Evolutionary conservation across 2,888 invertebrate genomes (phyloP).

Genomic region (Caenorhabditis macrosperma): DNA sequence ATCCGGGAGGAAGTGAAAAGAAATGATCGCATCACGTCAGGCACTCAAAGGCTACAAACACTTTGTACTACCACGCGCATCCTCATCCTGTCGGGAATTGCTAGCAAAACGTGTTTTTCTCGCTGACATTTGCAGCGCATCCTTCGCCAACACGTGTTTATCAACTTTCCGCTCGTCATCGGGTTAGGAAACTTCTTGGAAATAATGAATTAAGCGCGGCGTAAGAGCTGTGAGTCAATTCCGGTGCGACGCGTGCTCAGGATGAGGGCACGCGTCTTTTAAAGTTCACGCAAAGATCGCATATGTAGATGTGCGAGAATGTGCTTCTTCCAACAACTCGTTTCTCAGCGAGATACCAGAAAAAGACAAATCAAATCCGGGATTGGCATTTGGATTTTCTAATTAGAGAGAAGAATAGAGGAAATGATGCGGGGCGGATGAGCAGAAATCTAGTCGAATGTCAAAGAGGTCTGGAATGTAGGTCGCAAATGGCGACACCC

Average conservation of each 20-base stretch:
- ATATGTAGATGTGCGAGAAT: neutral
- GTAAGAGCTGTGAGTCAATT: conserved; percentile 28
- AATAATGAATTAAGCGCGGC: conserved; percentile 3
- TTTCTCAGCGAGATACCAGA: too few relatives aligned
- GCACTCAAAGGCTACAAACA: conserved; percentile 3
- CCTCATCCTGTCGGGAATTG: conserved; percentile 10
- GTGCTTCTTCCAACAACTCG: too few relatives aligned
- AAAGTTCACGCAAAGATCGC: conserved; percentile 52
- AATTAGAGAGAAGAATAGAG: conserved; percentile 11
- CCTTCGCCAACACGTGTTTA: conserved; percentile 26
- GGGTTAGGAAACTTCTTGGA: conserved; percentile 23
- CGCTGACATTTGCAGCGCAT: conserved; percentile 38
- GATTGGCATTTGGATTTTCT: conserved; percentile 35
- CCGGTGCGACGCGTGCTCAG: conserved; percentile 28
- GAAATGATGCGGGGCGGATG: conserved; percentile 19
- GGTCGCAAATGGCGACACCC: neutral
- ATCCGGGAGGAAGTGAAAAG: neutral
- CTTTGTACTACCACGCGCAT: conserved; percentile 28
- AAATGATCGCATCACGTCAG: neutral
- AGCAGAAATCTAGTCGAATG: conserved; percentile 24
- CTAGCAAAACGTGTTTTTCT: conserved; percentile 6
- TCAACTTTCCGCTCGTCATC: conserved; percentile 45
- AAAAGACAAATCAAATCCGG: conserved; percentile 15
- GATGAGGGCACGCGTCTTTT: conserved; percentile 17
- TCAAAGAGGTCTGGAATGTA: neutral